Evolutionary conservation across 2,888 invertebrate genomes (phyloP).

Genomic region (Theretra japonica): DNA sequence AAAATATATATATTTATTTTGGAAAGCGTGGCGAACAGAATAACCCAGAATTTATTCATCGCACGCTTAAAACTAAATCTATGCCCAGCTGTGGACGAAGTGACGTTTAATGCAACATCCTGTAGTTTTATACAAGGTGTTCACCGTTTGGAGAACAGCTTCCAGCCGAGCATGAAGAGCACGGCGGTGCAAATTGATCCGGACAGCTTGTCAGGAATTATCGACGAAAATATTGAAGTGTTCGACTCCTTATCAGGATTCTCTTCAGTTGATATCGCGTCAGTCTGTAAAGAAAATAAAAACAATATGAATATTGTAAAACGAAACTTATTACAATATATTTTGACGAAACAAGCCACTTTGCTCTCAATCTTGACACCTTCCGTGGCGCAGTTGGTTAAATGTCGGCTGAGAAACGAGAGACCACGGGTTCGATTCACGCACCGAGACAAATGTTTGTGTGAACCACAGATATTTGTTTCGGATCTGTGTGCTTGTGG

Average conservation of each 20-base stretch:
- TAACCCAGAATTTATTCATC: slow-evolving; percentile 58
- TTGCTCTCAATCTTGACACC: too few species aligned
- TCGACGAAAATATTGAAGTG: slow-evolving; percentile 81
- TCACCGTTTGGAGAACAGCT: slow-evolving; percentile 85
- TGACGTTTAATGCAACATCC: slow-evolving; percentile 10
- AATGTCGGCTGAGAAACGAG: too few species aligned
- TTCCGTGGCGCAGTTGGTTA: too few species aligned
- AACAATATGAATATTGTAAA: slow-evolving; percentile 33
- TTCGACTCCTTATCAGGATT: slow-evolving; percentile 40
- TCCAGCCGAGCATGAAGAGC: slow-evolving; percentile 87
- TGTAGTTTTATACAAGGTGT: slow-evolving; percentile 39
- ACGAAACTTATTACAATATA: not conserved
- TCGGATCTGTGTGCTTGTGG: too few species aligned
- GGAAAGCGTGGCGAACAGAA: slow-evolving; percentile 55
- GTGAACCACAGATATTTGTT: too few species aligned
- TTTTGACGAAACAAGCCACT: not conserved
- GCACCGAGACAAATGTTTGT: too few species aligned
- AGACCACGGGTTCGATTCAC: too few species aligned
- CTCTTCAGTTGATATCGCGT: slow-evolving; percentile 56
- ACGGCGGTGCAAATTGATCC: slow-evolving; percentile 86
- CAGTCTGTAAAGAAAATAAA: slow-evolving; percentile 67
- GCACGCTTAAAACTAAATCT: slow-evolving; percentile 49
- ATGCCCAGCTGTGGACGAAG: slow-evolving; percentile 21
- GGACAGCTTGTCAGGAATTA: slow-evolving; percentile 82
- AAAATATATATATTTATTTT: slow-evolving; percentile 28